Evolutionary conservation across 92 coral and sea anemone species (phyloP), one percentile per base, ranked within the genome.

Genomic region (Parazoanthus swiftii): DNA sequence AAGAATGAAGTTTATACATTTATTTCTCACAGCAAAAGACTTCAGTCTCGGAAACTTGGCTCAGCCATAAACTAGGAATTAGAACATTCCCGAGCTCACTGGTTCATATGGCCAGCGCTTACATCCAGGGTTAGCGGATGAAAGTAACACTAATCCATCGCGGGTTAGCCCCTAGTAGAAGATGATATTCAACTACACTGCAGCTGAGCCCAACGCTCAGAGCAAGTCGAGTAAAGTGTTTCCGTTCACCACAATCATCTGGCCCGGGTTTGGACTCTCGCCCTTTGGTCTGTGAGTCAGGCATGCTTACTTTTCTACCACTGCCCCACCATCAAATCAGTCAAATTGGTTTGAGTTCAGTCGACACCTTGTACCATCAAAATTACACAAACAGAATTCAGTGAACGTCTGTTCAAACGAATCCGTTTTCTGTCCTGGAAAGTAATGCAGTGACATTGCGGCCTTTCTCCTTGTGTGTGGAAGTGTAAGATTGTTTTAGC

Each of bases 41-140:
- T 58, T 58, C 15, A 1, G 66, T 9, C 4, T 58, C 66, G 86
- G 63, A 88, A 48, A 20, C 91, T 86, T 33, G 63, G 88, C 15
- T 33, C 14, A 46, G 66, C 72, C 26, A 85, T 35, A 72, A 25
- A 68, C 73, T 54, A 85, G 56, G 67, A 54, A 75, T 36, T 68
- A 68, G 74, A n/a, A 10, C 26, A 13, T 6, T 68, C 8, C 51
- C 51, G 11, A 46, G 51, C 11, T 0, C 8, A 4, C 9, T 46
- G 51, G 51, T 46, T 46, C 9, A 46, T 46, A 5, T 6, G 51
- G 51, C 8, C 11, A 46, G 51, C 51, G 7, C 6, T 46, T 46
- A 6, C 8, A 8, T 46, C 11, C 11, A 1, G 6, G 51, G 51
- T 46, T 46, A 39, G 42, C 42, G 42, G 42, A 39, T 39, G 42